Evolutionary conservation across 1,140 invertebrate species (phyloP).

Genomic region (Cydia strobilella): DNA sequence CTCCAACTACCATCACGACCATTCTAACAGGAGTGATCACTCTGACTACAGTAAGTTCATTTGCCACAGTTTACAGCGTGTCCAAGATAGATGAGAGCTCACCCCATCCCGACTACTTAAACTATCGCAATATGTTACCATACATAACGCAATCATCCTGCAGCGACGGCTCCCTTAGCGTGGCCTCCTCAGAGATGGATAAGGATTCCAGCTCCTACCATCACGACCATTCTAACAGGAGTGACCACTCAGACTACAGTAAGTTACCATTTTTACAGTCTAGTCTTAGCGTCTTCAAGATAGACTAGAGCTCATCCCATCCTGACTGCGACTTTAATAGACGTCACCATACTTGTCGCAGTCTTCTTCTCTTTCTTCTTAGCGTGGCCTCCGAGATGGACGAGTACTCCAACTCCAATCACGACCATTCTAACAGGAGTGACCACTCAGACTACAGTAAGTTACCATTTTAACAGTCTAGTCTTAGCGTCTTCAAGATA

Average conservation of each 20-base stretch:
- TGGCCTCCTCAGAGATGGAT: no score
- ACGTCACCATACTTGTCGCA: no score
- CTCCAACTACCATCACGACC: conserved; percentile 68
- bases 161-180: conserved; percentile 82
- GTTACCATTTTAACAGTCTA: no score
- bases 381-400: conserved; percentile 87
- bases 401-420: conserved; percentile 78
- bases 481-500: no score
- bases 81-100: no score
- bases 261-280: no score
- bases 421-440: conserved; percentile 61
- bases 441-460: conserved; percentile 74
- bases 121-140: no score
- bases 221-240: conserved; percentile 61
- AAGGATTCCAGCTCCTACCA: conserved; percentile 29
- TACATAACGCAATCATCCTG: conserved; percentile 87
- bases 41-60: conserved; percentile 71
- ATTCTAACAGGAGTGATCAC: conserved; percentile 63
- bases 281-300: no score
- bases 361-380: conserved; percentile 66
- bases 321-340: no score
- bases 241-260: conserved; percentile 73
- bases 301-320: no score
- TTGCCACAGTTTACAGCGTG: background rate
- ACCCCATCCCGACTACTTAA: no score